These are phyloP conservation scores for Charina bottae DNA, from an alignment of 2,113 vertebrate genomes.

Conservation along the genomic window DNA sequence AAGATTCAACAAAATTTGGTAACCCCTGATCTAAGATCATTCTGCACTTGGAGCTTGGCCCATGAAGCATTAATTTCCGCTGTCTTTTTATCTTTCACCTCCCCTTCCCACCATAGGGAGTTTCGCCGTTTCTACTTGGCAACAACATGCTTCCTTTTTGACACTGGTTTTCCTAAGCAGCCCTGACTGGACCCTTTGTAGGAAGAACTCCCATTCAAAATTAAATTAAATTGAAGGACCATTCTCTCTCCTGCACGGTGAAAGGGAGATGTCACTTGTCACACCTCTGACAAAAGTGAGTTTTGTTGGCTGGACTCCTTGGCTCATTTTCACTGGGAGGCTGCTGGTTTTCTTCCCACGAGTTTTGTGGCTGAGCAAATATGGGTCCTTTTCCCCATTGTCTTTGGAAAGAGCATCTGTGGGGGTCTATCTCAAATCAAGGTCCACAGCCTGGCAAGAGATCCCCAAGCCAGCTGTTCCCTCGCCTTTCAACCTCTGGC, in stretches of 20 bases:
- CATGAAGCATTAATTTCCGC: background rate
- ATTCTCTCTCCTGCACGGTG: background rate
- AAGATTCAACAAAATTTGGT: background rate
- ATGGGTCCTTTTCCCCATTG: background rate
- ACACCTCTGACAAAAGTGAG: slow-evolving; percentile 10
- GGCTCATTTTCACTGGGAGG: background rate
- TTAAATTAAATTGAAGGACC: background rate
- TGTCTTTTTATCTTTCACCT: background rate
- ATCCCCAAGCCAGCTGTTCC: background rate
- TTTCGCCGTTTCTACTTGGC: background rate
- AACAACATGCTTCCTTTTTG: background rate
- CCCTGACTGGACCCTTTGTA: slow-evolving; percentile 9
- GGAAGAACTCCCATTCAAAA: background rate
- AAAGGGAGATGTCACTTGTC: background rate
- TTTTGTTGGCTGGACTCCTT: background rate
- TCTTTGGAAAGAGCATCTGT: background rate
- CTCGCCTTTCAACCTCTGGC: background rate
- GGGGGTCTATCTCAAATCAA: background rate
- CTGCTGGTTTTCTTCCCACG: background rate
- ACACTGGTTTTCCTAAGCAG: background rate
- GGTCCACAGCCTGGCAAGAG: background rate
- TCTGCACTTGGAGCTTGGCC: background rate
- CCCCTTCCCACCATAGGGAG: background rate
- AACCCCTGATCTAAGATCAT: background rate
- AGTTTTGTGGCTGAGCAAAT: background rate